A percentile compares a stretch with the other conserved stretches of the same genome.
Conservation (phyloP, 1,140 invertebrate species). For the Coenobita brevimanus region DNA sequence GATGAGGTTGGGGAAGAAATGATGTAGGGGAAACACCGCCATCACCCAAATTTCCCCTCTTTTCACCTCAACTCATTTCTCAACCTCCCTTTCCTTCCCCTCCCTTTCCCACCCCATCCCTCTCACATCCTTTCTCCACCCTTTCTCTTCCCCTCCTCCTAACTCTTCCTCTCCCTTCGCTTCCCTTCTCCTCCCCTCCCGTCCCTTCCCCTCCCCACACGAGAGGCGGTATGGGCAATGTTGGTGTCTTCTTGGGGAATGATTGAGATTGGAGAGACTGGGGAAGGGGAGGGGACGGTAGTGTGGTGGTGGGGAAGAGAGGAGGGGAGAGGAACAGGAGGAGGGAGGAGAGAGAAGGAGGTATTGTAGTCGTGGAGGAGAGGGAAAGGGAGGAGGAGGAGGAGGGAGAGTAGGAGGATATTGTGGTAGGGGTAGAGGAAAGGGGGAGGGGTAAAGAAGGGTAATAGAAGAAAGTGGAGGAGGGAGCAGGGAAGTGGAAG, state of each 20-base stretch:
- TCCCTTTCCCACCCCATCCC: neutral
- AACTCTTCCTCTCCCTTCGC: neutral
- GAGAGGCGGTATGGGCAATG: neutral
- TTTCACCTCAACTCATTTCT: neutral
- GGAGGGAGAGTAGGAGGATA: no score
- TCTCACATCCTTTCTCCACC: no score
- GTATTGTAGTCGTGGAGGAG: no score
- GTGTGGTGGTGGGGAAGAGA: no score
- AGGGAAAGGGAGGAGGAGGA: no score
- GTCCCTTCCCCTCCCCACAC: neutral
- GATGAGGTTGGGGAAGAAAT: no score
- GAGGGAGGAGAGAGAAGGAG: no score
- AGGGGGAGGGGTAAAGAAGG: neutral
- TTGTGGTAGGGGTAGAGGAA: neutral
- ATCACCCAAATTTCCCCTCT: neutral
- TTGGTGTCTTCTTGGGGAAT: neutral
- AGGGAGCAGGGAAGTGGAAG: no score
- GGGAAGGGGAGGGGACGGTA: neutral
- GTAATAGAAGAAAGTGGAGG: neutral
- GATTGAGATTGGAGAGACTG: no score
- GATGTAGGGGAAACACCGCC: no score
- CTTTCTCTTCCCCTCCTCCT: slow-evolving; percentile 1
- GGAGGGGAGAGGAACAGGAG: no score
- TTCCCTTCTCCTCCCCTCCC: neutral
- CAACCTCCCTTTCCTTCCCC: no score